phyloP scores from a whole-genome alignment of 2,113 vertebrate genomes.

The Crotalus helleri region DNA sequence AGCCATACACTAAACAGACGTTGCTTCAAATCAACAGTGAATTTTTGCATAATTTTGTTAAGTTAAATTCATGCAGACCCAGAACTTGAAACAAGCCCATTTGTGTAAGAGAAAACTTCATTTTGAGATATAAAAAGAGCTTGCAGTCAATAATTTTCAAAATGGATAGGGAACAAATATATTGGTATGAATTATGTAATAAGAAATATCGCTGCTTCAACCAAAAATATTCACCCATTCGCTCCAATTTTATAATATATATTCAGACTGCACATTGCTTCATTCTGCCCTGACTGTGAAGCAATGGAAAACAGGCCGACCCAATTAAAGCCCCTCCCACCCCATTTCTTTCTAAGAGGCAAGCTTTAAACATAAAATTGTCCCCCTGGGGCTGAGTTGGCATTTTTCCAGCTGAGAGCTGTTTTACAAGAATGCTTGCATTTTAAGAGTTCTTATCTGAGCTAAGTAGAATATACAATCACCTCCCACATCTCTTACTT shows the following conservation, averaged over 20 bases:
- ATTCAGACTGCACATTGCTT: neutral
- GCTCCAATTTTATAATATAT: neutral
- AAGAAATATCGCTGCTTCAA: neutral
- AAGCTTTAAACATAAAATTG: neutral
- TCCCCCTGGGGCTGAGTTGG: constrained; percentile 4
- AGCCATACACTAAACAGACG: neutral
- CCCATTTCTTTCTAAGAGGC: neutral
- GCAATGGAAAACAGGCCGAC: neutral
- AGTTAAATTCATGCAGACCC: neutral
- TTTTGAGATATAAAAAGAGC: neutral
- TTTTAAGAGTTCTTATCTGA: constrained; percentile 1
- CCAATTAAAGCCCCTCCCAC: neutral
- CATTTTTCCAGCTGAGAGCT: constrained; percentile 44
- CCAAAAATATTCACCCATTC: neutral
- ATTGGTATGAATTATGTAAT: neutral
- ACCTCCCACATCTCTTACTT: neutral
- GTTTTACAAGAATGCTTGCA: constrained; percentile 25
- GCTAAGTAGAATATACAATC: neutral
- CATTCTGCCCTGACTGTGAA: neutral
- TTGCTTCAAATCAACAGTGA: neutral
- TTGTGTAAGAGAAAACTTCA: neutral
- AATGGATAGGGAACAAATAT: neutral
- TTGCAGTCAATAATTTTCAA: constrained; percentile 6
- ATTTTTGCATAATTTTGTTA: neutral
- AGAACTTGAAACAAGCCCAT: neutral